phyloP scores from a whole-genome alignment of 2,113 vertebrate species.

The Sorex araneus region DNA sequence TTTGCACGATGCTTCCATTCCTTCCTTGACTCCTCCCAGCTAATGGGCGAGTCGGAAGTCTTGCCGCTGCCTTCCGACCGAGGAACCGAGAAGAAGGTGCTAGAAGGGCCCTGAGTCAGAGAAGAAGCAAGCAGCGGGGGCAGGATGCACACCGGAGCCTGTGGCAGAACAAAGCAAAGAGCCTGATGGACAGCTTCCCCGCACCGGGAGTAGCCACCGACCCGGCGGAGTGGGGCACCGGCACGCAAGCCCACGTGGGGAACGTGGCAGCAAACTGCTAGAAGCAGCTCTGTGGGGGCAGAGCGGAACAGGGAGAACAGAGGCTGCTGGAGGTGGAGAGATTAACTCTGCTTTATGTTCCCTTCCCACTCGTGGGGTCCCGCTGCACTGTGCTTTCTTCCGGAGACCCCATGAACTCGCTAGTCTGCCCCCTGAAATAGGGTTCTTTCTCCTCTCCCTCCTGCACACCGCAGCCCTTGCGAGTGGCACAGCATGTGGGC shows the following conservation, averaged over 20 bases:
- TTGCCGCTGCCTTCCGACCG: not conserved
- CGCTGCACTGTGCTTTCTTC: not conserved
- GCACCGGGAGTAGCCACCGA: not conserved
- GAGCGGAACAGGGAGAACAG: not conserved
- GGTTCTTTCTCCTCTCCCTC: too few species aligned
- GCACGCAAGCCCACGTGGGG: fast-evolving
- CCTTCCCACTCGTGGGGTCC: too few species aligned
- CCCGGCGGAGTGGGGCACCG: not conserved
- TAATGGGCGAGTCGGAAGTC: not conserved
- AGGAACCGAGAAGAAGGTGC: not conserved
- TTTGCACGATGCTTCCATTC: too few species aligned
- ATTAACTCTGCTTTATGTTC: not conserved
- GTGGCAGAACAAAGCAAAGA: not conserved
- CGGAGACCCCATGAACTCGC: not conserved
- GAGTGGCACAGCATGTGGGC: not conserved
- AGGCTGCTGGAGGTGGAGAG: not conserved
- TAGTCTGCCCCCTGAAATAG: too few species aligned
- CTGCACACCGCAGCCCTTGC: too few species aligned
- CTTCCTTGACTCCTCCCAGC: not conserved
- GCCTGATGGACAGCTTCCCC: fast-evolving
- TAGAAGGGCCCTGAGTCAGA: not conserved
- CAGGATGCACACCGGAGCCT: not conserved
- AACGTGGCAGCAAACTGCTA: not conserved
- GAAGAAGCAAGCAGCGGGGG: fast-evolving
- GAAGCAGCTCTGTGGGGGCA: not conserved